Base-by-base conservation (phyloP, 2,888 invertebrate species). In the Oligia latruncula region DNA sequence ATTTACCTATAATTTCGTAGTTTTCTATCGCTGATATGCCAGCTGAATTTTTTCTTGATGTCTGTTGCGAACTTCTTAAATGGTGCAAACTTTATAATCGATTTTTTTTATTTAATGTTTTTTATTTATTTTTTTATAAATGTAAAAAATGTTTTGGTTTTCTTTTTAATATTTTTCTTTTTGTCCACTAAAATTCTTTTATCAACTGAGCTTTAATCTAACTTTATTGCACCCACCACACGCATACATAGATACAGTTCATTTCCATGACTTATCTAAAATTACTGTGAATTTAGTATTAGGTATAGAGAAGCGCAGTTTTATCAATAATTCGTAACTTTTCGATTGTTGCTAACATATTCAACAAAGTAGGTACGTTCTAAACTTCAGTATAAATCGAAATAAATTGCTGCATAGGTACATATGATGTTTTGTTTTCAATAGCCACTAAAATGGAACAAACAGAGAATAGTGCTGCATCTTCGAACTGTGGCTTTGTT, bases 401-500 rank as follows among this genome's bases (percentile, higher is more conserved):
- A 58, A 71, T 40, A 66, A 66, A 71, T 15, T 23, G 23, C 46
- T 65, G 17, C 29, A 60, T 58, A 35, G n/a, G n/a, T n/a, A 62
- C 17, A 71, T 15, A n/a, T 29, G 6, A 43, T 35, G 15, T 49
- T 49, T 46, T 15, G 15, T 55, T 8, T 84, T 29, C n/a, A 15
- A 74, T 62, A 62, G 23, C 55, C n/a, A 35, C 35, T 65, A 55
- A 62, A 84, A 58, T 64, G 3, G 49, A 52, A 64, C 64, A 68
- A 80, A 81, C 58, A 81, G 81, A 83, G 15, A 81, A 83, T 35
- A 60, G 67, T 40, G 23, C 58, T 75, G 52, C 17, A 55, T 65
- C 58, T 82, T 72, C 58, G 35, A 67, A 58, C 52, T 52, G 49
- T 71, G 43, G 43, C 55, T 76, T 58, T 29, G 68, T 74, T 74